phyloP scores from a whole-genome alignment of 2,797 vertebrate genomes.

The Tolypeutes matacus region DNA sequence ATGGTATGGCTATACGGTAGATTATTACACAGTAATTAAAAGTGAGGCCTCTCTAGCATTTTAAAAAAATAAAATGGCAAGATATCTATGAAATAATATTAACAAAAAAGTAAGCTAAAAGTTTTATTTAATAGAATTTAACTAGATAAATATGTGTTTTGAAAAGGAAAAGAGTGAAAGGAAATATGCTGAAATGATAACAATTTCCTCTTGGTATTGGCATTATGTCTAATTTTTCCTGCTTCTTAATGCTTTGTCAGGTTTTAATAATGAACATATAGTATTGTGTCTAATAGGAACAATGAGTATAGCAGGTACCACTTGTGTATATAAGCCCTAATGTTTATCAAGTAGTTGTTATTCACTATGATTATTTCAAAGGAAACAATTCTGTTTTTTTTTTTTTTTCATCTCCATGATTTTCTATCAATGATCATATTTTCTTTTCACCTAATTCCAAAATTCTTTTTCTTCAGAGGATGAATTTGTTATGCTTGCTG shows the following conservation, averaged over 20 bases:
- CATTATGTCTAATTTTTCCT: constrained; percentile 1
- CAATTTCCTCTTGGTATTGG: not conserved
- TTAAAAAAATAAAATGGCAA: too few species aligned
- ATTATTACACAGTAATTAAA: too few species aligned
- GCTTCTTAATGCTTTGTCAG: not conserved
- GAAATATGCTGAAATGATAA: not conserved
- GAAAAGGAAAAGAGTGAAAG: not conserved
- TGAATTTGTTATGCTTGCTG: not conserved
- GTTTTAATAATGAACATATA: not conserved
- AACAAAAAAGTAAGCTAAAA: not conserved
- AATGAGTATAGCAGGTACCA: not conserved
- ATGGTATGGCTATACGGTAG: too few species aligned
- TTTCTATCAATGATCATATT: constrained; percentile 60
- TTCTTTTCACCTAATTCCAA: constrained; percentile 41
- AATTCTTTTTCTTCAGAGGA: not conserved
- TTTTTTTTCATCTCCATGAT: not conserved
- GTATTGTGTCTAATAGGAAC: not conserved
- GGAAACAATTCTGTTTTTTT: not conserved
- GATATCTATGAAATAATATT: not conserved
- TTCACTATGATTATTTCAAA: not conserved
- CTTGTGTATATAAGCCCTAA: not conserved
- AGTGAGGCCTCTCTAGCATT: too few species aligned
- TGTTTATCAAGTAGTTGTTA: not conserved
- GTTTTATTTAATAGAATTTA: not conserved
- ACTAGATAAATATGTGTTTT: constrained; percentile 7